Conservation (phyloP, 1,140 invertebrate genomes). For the Pseudobourletiella spinata region DNA sequence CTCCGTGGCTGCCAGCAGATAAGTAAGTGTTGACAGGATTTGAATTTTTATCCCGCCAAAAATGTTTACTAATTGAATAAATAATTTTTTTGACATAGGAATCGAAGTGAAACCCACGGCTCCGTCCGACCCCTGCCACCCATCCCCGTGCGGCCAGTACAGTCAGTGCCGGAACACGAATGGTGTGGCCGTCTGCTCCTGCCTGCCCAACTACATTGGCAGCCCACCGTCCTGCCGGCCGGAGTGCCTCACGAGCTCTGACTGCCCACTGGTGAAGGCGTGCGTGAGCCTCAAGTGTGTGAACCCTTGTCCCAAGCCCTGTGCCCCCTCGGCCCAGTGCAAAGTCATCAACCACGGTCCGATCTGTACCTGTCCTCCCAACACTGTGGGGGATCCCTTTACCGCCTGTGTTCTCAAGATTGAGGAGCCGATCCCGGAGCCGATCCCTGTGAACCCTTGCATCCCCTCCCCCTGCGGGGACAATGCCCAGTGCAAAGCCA, state of each 20-base stretch:
- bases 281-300: slow-evolving; percentile 59
- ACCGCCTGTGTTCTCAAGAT: slow-evolving; percentile 40
- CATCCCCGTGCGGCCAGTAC: slow-evolving; percentile 49
- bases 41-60: slow-evolving; percentile 39
- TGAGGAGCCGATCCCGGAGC: slow-evolving; percentile 41
- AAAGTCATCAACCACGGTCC: slow-evolving; percentile 62
- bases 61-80: slow-evolving; percentile 5
- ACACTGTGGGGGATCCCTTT: slow-evolving; percentile 69
- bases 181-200: slow-evolving; percentile 38
- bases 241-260: slow-evolving; percentile 43
- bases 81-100: slow-evolving; percentile 3
- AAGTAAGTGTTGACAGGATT: slow-evolving; percentile 30
- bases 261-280: slow-evolving; percentile 53
- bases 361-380: slow-evolving; percentile 57
- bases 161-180: slow-evolving; percentile 57
- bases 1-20: slow-evolving; percentile 51
- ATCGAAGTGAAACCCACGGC: slow-evolving; percentile 19
- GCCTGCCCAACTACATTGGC: slow-evolving; percentile 38
- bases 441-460: slow-evolving; percentile 51
- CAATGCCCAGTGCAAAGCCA: slow-evolving; percentile 44
- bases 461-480: slow-evolving; percentile 42
- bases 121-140: slow-evolving; percentile 38
- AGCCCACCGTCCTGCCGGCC: slow-evolving; percentile 38
- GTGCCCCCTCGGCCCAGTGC: slow-evolving; percentile 7
- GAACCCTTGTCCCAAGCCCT: slow-evolving; percentile 52